These are phyloP conservation scores for Parnassius orleans DNA, from an alignment of 2,888 invertebrate genomes.

Conservation along the genomic window DNA sequence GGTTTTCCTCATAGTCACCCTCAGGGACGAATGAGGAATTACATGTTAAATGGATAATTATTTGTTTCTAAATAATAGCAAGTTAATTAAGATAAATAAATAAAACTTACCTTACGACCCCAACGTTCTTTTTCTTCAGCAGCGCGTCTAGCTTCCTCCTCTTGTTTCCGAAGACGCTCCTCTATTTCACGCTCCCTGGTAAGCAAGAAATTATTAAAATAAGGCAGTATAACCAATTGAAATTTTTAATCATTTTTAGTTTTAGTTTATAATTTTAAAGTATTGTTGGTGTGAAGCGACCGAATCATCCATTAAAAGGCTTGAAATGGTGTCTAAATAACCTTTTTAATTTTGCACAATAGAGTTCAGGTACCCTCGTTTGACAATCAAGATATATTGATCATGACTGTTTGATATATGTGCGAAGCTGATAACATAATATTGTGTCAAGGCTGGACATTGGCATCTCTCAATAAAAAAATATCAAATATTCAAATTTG, in stretches of 20 bases:
- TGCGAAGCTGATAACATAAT: conserved; percentile 37
- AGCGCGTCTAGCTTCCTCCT: conserved; percentile 66
- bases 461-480: no score
- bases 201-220: conserved; percentile 7
- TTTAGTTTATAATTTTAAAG: background rate
- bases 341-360: conserved; percentile 57
- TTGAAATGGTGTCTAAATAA: conserved; percentile 60
- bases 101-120: conserved; percentile 57
- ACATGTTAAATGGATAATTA: no score
- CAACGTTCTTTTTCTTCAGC: conserved; percentile 71
- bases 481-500: no score
- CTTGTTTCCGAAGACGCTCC: conserved; percentile 87
- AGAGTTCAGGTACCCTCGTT: conserved; percentile 29
- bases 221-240: background rate
- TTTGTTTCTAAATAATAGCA: no score
- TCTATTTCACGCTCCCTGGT: conserved; percentile 92
- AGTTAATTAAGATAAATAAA: no score
- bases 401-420: conserved; percentile 44
- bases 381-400: conserved; percentile 42
- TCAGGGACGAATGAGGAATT: no score
- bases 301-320: conserved; percentile 43
- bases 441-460: no score
- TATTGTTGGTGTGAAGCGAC: conserved; percentile 68
- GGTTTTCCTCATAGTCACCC: no score
- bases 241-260: background rate